Evolutionary conservation across 2,113 vertebrate species (phyloP).

Genomic region (Anoura caudifer): DNA sequence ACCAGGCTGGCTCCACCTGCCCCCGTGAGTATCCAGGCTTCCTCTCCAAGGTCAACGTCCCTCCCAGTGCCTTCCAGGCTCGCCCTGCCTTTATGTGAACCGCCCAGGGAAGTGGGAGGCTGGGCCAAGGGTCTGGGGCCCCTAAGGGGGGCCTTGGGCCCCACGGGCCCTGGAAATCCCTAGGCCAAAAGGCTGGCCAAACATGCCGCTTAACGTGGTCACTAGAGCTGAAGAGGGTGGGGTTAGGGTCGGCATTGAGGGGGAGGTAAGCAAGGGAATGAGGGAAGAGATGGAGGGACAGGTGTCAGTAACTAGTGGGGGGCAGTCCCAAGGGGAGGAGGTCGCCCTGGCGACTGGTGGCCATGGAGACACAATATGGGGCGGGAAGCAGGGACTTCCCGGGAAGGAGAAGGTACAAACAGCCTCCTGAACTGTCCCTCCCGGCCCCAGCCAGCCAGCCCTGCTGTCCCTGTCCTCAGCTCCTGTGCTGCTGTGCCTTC

Average conservation of each 20-base stretch:
- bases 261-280: too few relatives aligned
- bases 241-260: too few relatives aligned
- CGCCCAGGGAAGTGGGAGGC: not conserved
- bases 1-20: not conserved
- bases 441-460: not conserved
- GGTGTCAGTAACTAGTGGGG: not conserved
- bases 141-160: not conserved
- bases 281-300: not conserved
- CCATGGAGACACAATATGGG: not conserved
- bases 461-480: not conserved
- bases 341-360: not conserved
- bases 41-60: not conserved
- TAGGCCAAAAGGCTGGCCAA: not conserved
- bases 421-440: not conserved
- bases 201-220: not conserved
- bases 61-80: not conserved
- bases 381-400: not conserved
- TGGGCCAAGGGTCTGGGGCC: not conserved
- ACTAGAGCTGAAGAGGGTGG: not conserved
- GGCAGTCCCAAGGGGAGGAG: not conserved
- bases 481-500: too few relatives aligned
- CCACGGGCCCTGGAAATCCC: not conserved
- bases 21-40: not conserved
- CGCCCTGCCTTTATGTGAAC: rapidly evolving
- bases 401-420: not conserved